A percentile compares a stretch with the other conserved stretches of the same genome.
Conservation (phyloP, 2,113 vertebrate species). For the Dunckerocampus dactyliophorus region DNA sequence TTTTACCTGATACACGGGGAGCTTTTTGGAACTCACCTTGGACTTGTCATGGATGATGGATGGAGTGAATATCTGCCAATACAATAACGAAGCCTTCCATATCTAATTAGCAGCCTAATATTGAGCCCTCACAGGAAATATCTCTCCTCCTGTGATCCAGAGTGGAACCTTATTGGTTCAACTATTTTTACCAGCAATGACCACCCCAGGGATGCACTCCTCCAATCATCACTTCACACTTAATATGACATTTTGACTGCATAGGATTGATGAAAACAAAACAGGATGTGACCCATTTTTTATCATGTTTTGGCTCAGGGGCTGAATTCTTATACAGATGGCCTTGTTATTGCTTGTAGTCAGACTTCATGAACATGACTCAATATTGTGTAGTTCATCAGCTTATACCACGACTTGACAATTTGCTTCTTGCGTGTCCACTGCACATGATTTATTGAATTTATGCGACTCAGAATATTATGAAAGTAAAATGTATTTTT, state of each 20-base stretch:
- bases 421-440: not conserved
- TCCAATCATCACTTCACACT: slow-evolving; percentile 21
- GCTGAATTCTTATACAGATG: slow-evolving; percentile 36
- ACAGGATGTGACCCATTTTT: slow-evolving; percentile 21
- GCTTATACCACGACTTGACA: slow-evolving; percentile 6
- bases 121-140: slow-evolving; percentile 60
- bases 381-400: slow-evolving; percentile 11
- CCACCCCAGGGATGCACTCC: slow-evolving; percentile 47
- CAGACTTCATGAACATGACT: slow-evolving; percentile 28
- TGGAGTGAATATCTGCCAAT: slow-evolving; percentile 45
- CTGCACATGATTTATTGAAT: not conserved
- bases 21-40: slow-evolving; percentile 42
- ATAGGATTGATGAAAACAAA: slow-evolving; percentile 24
- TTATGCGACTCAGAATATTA: no score
- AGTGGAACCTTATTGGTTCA: slow-evolving; percentile 37
- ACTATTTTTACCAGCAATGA: slow-evolving; percentile 43
- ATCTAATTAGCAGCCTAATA: slow-evolving; percentile 67
- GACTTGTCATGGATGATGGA: slow-evolving; percentile 53
- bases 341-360: slow-evolving; percentile 24
- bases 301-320: slow-evolving; percentile 19
- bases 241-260: slow-evolving; percentile 40
- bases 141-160: slow-evolving; percentile 22
- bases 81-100: slow-evolving; percentile 58
- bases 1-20: slow-evolving; percentile 20
- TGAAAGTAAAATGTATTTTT: not conserved